phyloP scores from a whole-genome alignment of 2,113 vertebrate species.

The Heterochromis multidens region DNA sequence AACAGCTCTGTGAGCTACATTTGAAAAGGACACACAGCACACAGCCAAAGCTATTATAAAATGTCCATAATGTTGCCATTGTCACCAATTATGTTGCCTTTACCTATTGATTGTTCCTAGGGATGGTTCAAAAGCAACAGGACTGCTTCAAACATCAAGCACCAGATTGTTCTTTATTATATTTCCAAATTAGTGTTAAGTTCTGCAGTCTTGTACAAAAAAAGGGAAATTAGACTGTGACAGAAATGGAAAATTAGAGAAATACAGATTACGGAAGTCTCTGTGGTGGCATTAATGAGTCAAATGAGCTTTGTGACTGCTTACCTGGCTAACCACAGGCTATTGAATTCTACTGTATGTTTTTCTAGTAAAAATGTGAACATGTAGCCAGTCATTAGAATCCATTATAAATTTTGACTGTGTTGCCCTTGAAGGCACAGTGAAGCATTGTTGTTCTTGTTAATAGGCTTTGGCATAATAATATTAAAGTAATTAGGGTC shows the following conservation, averaged over 20 bases:
- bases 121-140: not conserved
- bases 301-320: not conserved
- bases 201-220: not conserved
- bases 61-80: not conserved
- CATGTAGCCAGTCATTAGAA: not conserved
- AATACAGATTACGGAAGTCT: not conserved
- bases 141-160: not conserved
- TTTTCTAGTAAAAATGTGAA: not conserved
- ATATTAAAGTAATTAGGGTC: not conserved
- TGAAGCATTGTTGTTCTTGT: not conserved
- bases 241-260: not conserved
- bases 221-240: not conserved
- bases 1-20: not conserved
- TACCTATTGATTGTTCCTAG: not conserved
- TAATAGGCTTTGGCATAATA: not conserved
- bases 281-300: not conserved
- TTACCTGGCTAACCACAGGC: not conserved
- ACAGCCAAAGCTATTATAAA: not conserved
- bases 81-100: not conserved
- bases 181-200: not conserved
- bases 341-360: not conserved
- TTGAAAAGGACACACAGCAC: not conserved
- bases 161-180: not conserved
- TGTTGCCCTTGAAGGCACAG: not conserved
- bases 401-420: not conserved